Evolutionary conservation across 2,113 vertebrate genomes (phyloP).

Genomic region (Chloropsis hardwickii): DNA sequence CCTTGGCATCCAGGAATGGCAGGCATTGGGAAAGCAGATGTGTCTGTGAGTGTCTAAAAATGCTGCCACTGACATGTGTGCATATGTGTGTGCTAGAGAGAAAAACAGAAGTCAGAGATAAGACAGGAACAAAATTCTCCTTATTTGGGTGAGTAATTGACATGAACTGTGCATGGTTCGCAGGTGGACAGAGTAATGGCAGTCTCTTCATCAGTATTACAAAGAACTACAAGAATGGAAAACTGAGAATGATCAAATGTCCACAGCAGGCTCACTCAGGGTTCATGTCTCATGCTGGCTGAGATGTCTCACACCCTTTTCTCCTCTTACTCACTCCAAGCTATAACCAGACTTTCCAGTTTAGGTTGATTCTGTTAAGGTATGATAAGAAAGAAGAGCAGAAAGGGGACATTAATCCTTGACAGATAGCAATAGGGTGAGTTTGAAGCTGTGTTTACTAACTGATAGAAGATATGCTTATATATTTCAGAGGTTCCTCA

Average conservation of each 20-base stretch:
- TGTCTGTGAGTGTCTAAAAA: not conserved
- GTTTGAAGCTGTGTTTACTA: not conserved
- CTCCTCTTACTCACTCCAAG: not conserved
- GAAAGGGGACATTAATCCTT: not conserved
- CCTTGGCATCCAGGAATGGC: not conserved
- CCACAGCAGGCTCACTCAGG: no score
- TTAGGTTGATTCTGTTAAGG: not conserved
- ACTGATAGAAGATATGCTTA: not conserved
- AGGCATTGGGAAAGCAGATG: not conserved
- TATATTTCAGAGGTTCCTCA: not conserved
- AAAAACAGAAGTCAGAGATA: not conserved
- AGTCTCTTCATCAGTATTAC: not conserved
- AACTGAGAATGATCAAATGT: not conserved
- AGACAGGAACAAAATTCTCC: not conserved
- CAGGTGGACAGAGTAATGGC: not conserved
- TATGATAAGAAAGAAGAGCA: not conserved
- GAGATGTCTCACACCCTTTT: not conserved
- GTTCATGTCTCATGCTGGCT: accelerated
- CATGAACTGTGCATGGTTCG: accelerated
- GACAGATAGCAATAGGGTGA: not conserved
- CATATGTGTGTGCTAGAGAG: not conserved
- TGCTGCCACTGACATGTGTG: not conserved
- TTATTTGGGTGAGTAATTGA: not conserved
- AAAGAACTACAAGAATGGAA: not conserved
- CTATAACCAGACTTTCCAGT: not conserved